phyloP scores from a whole-genome alignment of 2,113 vertebrate genomes.

The Tretioscincus oriximinensis region DNA sequence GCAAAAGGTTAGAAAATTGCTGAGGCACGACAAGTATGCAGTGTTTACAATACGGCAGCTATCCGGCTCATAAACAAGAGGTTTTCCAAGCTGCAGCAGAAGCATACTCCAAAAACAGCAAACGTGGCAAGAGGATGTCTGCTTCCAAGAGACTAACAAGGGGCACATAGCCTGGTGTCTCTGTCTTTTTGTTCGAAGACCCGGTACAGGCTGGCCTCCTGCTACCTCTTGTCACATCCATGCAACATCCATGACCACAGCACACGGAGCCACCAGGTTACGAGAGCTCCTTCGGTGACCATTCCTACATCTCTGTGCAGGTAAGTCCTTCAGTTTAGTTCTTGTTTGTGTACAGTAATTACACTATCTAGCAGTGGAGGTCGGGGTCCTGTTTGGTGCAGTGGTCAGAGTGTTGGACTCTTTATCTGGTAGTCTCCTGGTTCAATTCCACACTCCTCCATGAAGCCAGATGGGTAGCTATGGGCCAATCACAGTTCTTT shows the following conservation, averaged over 20 bases:
- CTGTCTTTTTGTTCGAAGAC: not conserved
- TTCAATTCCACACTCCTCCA: no score
- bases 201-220: not conserved
- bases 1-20: not conserved
- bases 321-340: not conserved
- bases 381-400: no score
- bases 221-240: not conserved
- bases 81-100: not conserved
- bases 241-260: not conserved
- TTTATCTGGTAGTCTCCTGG: no score
- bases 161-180: not conserved
- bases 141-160: not conserved
- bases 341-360: no score
- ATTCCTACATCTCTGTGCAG: not conserved
- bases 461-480: no score
- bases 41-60: slow-evolving; percentile 32
- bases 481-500: no score
- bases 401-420: no score
- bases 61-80: slow-evolving; percentile 10
- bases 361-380: no score
- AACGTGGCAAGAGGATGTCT: not conserved
- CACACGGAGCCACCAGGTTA: no score
- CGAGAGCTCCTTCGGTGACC: no score
- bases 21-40: not conserved
- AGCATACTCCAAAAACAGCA: slow-evolving; percentile 16